These are phyloP conservation scores for Bufo bufo DNA, from an alignment of 2,113 vertebrate species.

Conservation along the genomic window DNA sequence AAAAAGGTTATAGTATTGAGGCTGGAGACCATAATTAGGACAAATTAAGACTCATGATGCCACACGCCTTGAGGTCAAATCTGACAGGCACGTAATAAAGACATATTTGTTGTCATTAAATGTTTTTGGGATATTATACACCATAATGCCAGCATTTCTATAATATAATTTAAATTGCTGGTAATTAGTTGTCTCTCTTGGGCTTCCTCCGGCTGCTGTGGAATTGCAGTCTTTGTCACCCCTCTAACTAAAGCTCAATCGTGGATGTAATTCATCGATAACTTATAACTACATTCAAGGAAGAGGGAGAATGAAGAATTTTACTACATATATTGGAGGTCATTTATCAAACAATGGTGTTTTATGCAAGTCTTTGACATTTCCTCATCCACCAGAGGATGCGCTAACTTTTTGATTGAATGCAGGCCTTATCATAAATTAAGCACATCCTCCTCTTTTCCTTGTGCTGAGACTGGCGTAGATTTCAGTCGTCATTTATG, in stretches of 20 bases:
- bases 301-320: background rate
- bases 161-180: background rate
- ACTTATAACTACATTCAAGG: too few relatives aligned
- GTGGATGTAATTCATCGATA: background rate
- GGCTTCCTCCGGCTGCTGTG: background rate
- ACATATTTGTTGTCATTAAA: background rate
- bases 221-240: background rate
- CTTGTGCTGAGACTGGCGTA: too few relatives aligned
- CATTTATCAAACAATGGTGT: too few relatives aligned
- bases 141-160: background rate
- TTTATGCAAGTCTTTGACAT: too few relatives aligned
- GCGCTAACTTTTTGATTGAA: too few relatives aligned
- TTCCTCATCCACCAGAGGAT: too few relatives aligned
- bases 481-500: too few relatives aligned
- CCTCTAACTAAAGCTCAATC: background rate
- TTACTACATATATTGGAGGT: background rate
- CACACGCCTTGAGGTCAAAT: background rate
- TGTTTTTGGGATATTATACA: background rate
- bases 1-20: background rate
- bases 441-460: too few relatives aligned
- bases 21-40: background rate
- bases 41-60: background rate
- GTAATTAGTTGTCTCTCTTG: background rate
- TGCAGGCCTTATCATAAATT: too few relatives aligned
- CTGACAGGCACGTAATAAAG: background rate